Base-by-base conservation (phyloP, 2,113 vertebrate genomes). In the Sebastes fasciatus region DNA sequence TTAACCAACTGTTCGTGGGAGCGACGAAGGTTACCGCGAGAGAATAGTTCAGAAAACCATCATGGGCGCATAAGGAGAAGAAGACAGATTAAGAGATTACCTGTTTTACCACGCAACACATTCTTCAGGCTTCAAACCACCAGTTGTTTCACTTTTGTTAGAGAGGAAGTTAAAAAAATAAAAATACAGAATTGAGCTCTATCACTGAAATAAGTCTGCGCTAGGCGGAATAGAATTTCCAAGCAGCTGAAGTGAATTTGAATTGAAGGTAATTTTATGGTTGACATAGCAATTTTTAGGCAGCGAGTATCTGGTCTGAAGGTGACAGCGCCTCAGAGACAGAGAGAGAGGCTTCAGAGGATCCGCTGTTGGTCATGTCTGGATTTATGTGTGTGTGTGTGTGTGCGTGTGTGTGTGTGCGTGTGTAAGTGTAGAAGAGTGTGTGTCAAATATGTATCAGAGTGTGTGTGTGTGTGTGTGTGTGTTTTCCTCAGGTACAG, bases 201-300 rank as follows among this genome's bases (percentile, higher is more conserved):
- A 62, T 88, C 73, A 23, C 69, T 70, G n/a, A 66, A 82, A 74
- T 71, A 55, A 2, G n/a, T 70, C 79, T 80, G 60, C 51, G 75
- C 40, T 16, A 4, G 67, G 80, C 54, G 64, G 78, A 74, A 84
- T 68, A 62, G 52, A 88, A 84, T 83, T 90, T 74, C 60, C 45
- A 84, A 86, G 70, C 61, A 81, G 79, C 68, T 88, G 63, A 77
- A 79, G 66, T 75, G 76, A 89, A 90, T 88, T 88, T 90, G 74
- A 89, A 91, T 84, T 71, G 79, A 79, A 86, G 72, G 79, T 89
- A 79, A 90, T 93, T 91, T 89, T 90, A 89, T 90, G 91, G 89
- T 90, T 89, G 88, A 92, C 85, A 87, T 74, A 71, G 55, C 75
- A 80, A 84, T 91, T 85, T 87, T 76, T 79, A 68, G 79, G 23